phyloP scores from a whole-genome alignment of 2,113 vertebrate species.

The Caranx ignobilis region DNA sequence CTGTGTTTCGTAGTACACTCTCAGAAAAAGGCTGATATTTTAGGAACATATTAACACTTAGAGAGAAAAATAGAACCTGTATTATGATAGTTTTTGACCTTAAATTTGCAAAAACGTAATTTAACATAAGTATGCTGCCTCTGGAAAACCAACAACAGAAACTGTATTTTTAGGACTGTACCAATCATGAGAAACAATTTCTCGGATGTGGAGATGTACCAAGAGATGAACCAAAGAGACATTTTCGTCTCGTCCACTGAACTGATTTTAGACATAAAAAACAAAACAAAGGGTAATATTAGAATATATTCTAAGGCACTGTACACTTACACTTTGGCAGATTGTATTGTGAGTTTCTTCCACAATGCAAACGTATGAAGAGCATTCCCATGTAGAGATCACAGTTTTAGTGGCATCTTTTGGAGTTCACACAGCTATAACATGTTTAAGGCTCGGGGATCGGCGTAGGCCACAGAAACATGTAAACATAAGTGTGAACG shows the following conservation, averaged over 20 bases:
- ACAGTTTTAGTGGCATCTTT: constrained; percentile 94
- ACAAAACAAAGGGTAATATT: constrained; percentile 68
- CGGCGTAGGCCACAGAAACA: constrained; percentile 79
- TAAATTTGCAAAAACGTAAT: constrained; percentile 15
- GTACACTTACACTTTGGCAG: constrained; percentile 98
- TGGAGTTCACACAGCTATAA: constrained; percentile 86
- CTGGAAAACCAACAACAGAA: constrained; percentile 37
- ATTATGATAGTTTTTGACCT: constrained; percentile 21
- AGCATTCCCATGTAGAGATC: constrained; percentile 92
- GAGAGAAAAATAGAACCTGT: constrained; percentile 52
- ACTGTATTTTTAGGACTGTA: constrained; percentile 51
- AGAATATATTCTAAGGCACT: constrained; percentile 94
- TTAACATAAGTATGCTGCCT: constrained; percentile 48
- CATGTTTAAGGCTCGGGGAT: constrained; percentile 92
- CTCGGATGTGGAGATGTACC: constrained; percentile 53
- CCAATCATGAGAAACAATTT: constrained; percentile 42
- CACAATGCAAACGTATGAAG: constrained; percentile 87
- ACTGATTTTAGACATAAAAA: constrained; percentile 40
- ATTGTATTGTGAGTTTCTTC: constrained; percentile 90
- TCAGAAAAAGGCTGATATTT: constrained; percentile 52
- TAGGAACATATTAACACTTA: constrained; percentile 36
- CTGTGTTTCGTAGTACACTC: constrained; percentile 54
- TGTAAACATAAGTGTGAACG: constrained; percentile 59
- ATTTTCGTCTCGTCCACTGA: constrained; percentile 48
- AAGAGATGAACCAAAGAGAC: constrained; percentile 43